phyloP scores from a whole-genome alignment of 2,888 invertebrate species.

The Endotricha flammealis region DNA sequence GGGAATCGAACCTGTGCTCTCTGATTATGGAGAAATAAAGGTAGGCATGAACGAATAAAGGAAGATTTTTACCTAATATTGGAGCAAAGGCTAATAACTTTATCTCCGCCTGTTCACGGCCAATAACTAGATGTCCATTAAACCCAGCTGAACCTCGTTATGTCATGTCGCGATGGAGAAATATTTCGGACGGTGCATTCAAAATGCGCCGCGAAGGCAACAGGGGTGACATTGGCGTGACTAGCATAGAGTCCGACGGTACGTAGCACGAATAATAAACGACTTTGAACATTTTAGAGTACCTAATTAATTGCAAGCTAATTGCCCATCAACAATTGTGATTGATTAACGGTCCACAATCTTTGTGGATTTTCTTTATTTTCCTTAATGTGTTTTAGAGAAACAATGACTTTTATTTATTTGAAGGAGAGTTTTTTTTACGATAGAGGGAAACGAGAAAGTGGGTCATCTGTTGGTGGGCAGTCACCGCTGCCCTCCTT shows the following conservation, averaged over 20 bases:
- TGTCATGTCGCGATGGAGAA: constrained; percentile 8
- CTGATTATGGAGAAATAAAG: no score
- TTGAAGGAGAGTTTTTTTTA: no score
- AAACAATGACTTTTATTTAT: background rate
- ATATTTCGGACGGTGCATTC: constrained; percentile 14
- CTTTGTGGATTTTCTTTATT: constrained; percentile 1
- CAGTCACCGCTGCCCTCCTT: no score
- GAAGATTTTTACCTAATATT: no score
- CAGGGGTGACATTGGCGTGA: constrained; percentile 33
- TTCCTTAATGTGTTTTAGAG: background rate
- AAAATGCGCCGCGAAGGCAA: constrained; percentile 42
- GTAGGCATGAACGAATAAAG: no score
- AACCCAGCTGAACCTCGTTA: background rate
- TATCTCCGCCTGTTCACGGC: background rate
- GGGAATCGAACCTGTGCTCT: no score
- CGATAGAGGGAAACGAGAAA: no score
- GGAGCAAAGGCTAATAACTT: no score
- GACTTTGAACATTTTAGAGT: constrained; percentile 17
- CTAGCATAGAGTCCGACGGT: background rate
- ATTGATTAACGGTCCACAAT: constrained; percentile 1
- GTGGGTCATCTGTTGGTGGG: no score
- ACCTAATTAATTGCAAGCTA: constrained; percentile 25
- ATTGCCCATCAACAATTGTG: constrained; percentile 1
- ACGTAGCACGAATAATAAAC: constrained; percentile 21
- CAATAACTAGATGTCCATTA: constrained; percentile 19